phyloP scores from a whole-genome alignment of 2,113 vertebrate genomes.

The Ptyas mucosa region DNA sequence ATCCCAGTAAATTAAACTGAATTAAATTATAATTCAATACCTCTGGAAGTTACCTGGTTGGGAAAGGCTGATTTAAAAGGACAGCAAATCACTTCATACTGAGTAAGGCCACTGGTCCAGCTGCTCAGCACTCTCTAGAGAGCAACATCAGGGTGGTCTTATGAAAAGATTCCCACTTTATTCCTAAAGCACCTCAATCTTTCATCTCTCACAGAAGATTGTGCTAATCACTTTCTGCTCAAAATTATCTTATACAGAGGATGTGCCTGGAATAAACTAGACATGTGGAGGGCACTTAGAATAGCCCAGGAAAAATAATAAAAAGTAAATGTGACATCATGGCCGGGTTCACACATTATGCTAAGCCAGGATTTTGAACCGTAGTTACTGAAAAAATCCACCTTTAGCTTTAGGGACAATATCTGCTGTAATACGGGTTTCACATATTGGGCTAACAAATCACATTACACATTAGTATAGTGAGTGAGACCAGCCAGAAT shows the following conservation, averaged over 20 bases:
- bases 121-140: neutral
- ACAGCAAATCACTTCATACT: neutral
- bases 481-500: neutral
- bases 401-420: neutral
- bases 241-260: neutral
- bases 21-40: neutral
- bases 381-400: neutral
- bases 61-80: neutral
- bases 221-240: neutral
- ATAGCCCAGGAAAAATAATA: neutral
- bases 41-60: neutral
- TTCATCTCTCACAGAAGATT: neutral
- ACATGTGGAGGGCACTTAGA: neutral
- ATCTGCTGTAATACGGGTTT: neutral
- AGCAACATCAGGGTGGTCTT: neutral
- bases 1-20: neutral
- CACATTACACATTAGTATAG: neutral
- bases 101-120: neutral
- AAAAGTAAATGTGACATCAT: neutral
- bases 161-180: neutral
- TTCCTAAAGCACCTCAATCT: neutral
- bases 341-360: neutral
- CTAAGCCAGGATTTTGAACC: neutral
- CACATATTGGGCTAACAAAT: neutral
- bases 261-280: neutral